phyloP scores from a whole-genome alignment of 2,888 invertebrate genomes.

The Apotomis betuletana region DNA sequence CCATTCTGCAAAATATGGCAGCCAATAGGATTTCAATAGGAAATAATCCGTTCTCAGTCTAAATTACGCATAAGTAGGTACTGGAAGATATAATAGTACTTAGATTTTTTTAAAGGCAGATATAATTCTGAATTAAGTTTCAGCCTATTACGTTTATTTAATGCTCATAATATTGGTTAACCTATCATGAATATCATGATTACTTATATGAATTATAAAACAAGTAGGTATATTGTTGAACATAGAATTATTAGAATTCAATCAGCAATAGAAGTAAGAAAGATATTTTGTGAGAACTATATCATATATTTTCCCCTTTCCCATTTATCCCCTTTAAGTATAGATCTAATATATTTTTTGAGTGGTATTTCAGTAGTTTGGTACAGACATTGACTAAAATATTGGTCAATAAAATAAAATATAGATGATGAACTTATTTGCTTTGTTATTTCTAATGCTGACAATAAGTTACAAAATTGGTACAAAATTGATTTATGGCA shows the following conservation, averaged over 20 bases:
- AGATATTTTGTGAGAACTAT: too few species aligned
- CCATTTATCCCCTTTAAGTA: too few species aligned
- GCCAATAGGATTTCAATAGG: background rate
- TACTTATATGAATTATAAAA: background rate
- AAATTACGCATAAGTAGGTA: background rate
- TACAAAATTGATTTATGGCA: constrained; percentile 20
- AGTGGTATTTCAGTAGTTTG: too few species aligned
- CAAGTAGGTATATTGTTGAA: background rate
- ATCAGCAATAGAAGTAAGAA: background rate
- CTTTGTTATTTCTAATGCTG: background rate
- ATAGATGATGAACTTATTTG: background rate
- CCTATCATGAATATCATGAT: background rate
- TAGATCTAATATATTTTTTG: too few species aligned
- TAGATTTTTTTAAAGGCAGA: background rate
- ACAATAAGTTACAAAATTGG: background rate
- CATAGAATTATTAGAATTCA: background rate
- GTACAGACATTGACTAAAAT: too few species aligned
- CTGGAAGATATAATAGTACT: background rate
- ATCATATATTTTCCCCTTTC: too few species aligned
- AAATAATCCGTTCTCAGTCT: constrained; percentile 22
- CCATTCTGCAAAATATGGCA: background rate
- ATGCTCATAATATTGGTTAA: background rate
- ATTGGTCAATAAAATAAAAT: too few species aligned
- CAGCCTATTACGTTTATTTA: background rate
- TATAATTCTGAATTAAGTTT: constrained; percentile 1